Percentiles rank a stretch among this genome's conserved stretches.
Evolutionary conservation across 2,888 invertebrate genomes (phyloP).

Genomic region (Netelia virgata): DNA sequence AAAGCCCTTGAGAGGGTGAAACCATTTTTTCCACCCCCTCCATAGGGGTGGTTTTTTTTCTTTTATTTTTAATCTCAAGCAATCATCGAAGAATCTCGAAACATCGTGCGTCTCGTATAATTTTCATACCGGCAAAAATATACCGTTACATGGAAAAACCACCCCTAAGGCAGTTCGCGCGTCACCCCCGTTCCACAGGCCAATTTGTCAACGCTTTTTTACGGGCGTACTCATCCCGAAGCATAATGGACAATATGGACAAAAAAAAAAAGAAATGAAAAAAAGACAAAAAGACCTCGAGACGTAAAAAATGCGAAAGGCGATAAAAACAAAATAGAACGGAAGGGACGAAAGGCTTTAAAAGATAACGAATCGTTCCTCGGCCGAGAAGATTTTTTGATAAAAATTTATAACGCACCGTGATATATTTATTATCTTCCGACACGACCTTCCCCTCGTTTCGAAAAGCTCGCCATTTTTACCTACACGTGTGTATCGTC

Average conservation of each 20-base stretch:
- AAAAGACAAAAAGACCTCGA: neutral
- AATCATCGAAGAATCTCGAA: too few relatives aligned
- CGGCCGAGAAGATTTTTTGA: conserved; percentile 55
- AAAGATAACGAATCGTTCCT: conserved; percentile 56
- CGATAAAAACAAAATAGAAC: neutral
- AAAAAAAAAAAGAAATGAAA: neutral
- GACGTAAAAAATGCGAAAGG: neutral
- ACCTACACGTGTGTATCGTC: neutral
- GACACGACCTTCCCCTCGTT: conserved; percentile 50
- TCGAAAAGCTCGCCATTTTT: conserved; percentile 32
- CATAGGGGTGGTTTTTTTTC: too few relatives aligned
- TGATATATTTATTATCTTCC: conserved; percentile 66
- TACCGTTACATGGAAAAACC: too few relatives aligned
- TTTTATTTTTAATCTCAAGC: too few relatives aligned
- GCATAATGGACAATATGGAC: conserved; percentile 31
- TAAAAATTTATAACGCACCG: conserved; percentile 64
- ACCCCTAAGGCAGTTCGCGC: too few relatives aligned
- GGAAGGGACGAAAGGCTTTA: conserved; percentile 35
- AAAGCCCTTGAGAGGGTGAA: too few relatives aligned
- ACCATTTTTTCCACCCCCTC: too few relatives aligned
- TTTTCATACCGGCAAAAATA: too few relatives aligned
- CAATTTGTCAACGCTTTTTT: too few relatives aligned
- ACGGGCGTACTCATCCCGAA: conserved; percentile 4
- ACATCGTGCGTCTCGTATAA: too few relatives aligned
- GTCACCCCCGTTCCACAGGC: too few relatives aligned